Conservation (phyloP, 1,140 invertebrate species). For the Steinernema feltiae region DNA sequence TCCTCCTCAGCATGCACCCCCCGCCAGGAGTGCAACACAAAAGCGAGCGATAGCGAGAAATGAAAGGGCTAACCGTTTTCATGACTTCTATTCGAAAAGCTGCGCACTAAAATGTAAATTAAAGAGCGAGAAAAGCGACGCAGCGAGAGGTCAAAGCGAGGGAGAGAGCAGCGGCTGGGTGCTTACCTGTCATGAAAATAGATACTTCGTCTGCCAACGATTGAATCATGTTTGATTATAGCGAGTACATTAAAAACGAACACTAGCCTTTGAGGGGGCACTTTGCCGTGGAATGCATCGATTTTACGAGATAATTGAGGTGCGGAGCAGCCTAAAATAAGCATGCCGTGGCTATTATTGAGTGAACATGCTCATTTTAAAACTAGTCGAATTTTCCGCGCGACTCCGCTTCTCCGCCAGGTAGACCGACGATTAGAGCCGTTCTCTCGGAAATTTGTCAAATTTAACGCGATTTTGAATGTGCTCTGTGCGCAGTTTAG, state of each 20-base stretch:
- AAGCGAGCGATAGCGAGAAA: too few species aligned
- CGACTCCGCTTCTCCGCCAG: too few species aligned
- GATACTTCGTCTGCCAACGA: constrained; percentile 46
- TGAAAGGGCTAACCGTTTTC: constrained; percentile 8
- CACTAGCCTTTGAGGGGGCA: not conserved
- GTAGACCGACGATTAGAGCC: too few species aligned
- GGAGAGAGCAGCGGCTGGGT: not conserved
- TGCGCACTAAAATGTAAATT: constrained; percentile 21
- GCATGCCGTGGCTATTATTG: too few species aligned
- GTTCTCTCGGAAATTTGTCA: too few species aligned
- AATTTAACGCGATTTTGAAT: too few species aligned
- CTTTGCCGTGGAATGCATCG: not conserved
- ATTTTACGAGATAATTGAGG: constrained; percentile 9
- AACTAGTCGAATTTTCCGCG: too few species aligned
- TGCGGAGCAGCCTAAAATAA: not conserved
- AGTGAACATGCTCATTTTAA: too few species aligned
- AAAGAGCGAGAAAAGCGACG: constrained; percentile 16
- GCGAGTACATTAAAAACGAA: not conserved
- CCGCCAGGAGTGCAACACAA: not conserved
- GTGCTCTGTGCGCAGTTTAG: too few species aligned
- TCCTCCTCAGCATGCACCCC: too few species aligned
- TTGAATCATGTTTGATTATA: too few species aligned
- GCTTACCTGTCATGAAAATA: constrained; percentile 37
- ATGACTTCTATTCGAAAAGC: constrained; percentile 15
- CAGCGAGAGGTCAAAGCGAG: too few species aligned